Percentiles rank a stretch among this genome's conserved stretches.
Conservation (phyloP, 2,113 vertebrate species). For the Paracanthobrama guichenoti region DNA sequence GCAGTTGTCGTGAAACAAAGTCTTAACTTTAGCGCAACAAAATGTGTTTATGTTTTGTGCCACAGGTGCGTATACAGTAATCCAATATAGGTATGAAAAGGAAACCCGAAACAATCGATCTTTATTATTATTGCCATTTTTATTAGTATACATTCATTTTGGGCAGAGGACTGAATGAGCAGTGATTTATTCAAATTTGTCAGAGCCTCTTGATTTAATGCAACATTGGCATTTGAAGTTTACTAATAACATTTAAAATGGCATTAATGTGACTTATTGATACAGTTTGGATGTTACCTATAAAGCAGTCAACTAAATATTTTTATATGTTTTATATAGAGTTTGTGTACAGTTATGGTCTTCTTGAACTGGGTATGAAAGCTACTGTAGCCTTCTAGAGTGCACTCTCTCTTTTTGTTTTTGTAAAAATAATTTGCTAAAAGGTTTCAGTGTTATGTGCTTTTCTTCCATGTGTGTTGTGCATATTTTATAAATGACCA, state of each 20-base stretch:
- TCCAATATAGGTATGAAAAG: neutral
- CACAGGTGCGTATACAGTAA: constrained; percentile 19
- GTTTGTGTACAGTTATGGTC: neutral
- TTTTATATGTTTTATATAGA: neutral
- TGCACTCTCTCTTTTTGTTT: neutral
- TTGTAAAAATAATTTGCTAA: neutral
- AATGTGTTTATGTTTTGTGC: constrained; percentile 23
- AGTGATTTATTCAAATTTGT: constrained; percentile 15
- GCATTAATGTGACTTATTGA: neutral
- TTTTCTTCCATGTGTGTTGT: neutral
- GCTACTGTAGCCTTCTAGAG: neutral
- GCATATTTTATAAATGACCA: neutral
- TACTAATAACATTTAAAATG: neutral
- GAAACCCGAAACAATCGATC: neutral
- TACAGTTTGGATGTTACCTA: neutral
- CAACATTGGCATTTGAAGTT: neutral
- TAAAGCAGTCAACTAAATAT: neutral
- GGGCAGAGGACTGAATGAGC: neutral
- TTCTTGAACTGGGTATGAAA: neutral
- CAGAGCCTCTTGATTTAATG: neutral
- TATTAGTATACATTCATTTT: neutral
- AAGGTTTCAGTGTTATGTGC: neutral
- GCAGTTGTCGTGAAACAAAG: neutral
- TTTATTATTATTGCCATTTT: neutral
- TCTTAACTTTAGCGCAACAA: constrained; percentile 33